A percentile compares a stretch with the other conserved stretches of the same genome.
phyloP scores from a whole-genome alignment of 1,140 invertebrate genomes.

The Caerostris darwini region DNA sequence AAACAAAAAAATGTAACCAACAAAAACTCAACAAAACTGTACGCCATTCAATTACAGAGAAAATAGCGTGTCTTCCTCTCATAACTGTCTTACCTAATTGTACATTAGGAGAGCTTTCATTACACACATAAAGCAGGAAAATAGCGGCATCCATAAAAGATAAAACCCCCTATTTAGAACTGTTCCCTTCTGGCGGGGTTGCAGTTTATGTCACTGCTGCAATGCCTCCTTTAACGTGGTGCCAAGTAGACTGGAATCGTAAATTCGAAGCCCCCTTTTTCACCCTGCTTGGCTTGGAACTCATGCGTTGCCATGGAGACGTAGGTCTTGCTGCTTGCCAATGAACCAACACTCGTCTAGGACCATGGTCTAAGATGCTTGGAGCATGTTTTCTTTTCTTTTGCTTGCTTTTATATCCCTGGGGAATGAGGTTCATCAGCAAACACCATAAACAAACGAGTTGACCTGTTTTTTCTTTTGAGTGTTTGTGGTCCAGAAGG shows the following conservation, averaged over 20 bases:
- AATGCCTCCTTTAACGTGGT: constrained; percentile 26
- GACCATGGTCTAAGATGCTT: not conserved
- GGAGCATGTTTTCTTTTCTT: not conserved
- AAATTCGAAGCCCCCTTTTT: constrained; percentile 23
- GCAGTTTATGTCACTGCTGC: not conserved
- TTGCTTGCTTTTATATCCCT: not conserved
- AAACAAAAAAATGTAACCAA: too few species aligned
- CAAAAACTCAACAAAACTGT: not conserved
- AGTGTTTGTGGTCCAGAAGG: constrained; percentile 9
- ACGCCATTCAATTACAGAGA: not conserved
- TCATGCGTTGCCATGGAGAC: constrained; percentile 51
- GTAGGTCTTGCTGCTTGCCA: not conserved
- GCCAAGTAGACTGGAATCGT: constrained; percentile 33
- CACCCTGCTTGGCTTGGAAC: not conserved
- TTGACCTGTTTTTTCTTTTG: not conserved
- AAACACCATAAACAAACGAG: constrained; percentile 62
- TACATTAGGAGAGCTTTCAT: constrained; percentile 18
- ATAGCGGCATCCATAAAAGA: constrained; percentile 6
- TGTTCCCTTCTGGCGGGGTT: not conserved
- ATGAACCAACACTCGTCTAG: constrained; percentile 13
- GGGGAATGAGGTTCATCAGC: constrained; percentile 31
- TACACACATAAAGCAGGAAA: not conserved
- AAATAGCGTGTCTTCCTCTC: not conserved
- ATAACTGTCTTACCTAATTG: constrained; percentile 3
- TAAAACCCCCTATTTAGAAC: not conserved